Percentiles rank a stretch among this genome's conserved stretches.
Conservation (phyloP, 2,113 vertebrate genomes). For the Psettodes erumei region DNA sequence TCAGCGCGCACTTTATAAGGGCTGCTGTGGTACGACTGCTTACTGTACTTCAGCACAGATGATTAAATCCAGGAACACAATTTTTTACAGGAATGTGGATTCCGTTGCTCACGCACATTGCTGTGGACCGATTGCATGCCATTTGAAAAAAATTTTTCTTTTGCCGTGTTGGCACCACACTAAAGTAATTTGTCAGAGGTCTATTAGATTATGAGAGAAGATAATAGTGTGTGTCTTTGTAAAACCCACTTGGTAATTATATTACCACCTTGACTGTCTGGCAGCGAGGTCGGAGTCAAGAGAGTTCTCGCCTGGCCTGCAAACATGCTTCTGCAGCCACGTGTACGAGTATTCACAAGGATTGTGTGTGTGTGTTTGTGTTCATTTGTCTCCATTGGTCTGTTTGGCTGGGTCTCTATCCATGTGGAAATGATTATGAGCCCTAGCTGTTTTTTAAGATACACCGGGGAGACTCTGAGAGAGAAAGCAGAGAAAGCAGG, state of each 20-base stretch:
- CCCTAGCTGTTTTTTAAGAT: constrained; percentile 57
- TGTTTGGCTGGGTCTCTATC: constrained; percentile 51
- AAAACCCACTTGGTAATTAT: constrained; percentile 67
- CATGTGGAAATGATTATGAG: constrained; percentile 78
- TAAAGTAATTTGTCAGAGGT: constrained; percentile 50
- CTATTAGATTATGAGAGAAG: constrained; percentile 70
- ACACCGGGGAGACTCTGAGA: constrained; percentile 45
- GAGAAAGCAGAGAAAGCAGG: constrained; percentile 1
- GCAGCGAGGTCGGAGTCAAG: constrained; percentile 36
- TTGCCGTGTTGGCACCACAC: constrained; percentile 28
- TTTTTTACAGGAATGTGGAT: background rate
- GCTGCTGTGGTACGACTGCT: background rate
- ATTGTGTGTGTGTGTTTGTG: constrained; percentile 7
- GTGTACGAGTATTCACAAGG: constrained; percentile 15
- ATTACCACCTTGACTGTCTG: constrained; percentile 60
- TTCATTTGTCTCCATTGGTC: constrained; percentile 37
- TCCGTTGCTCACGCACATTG: background rate
- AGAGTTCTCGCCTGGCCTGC: constrained; percentile 27
- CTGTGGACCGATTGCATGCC: constrained; percentile 19
- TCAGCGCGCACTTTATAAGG: background rate
- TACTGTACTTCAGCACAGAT: background rate
- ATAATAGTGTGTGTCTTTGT: constrained; percentile 58
- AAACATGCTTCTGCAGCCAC: constrained; percentile 28
- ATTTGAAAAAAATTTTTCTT: too few species aligned
- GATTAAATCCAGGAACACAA: background rate